These are phyloP conservation scores for Argya squamiceps DNA, from an alignment of 2,797 vertebrate species.

Conservation along the genomic window DNA sequence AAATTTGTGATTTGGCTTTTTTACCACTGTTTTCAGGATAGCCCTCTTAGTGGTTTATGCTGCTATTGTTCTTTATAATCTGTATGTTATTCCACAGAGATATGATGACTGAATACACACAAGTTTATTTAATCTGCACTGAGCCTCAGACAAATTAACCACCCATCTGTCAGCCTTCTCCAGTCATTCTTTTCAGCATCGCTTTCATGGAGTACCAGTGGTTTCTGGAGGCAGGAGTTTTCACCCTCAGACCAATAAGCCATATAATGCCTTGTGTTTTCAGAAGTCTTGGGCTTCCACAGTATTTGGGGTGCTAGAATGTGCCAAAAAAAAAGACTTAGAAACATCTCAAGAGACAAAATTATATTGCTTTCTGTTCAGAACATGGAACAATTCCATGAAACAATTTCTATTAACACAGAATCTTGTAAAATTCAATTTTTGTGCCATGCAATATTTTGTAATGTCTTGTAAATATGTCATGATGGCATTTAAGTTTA, in stretches of 20 bases:
- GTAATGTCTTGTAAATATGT: neutral
- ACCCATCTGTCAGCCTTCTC: neutral
- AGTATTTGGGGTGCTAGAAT: neutral
- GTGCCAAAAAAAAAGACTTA: neutral
- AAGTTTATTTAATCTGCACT: neutral
- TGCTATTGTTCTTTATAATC: neutral
- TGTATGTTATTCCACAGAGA: neutral
- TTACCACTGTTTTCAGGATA: neutral
- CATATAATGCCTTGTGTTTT: neutral
- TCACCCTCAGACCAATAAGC: neutral
- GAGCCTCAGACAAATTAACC: neutral
- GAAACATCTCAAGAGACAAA: neutral
- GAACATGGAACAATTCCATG: neutral
- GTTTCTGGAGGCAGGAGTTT: neutral
- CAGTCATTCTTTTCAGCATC: neutral
- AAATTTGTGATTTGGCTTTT: conserved; percentile 6
- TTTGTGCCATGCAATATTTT: neutral
- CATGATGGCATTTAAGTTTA: neutral
- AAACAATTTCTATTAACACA: neutral
- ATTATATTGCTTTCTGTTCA: neutral
- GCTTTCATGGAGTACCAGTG: neutral
- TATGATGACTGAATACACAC: neutral
- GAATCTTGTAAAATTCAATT: neutral
- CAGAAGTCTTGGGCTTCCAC: neutral
- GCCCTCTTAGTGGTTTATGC: neutral